Evolutionary conservation across 2,797 vertebrate species (phyloP), one percentile per base, ranked within the genome.

Genomic region (Denticeps clupeoides): DNA sequence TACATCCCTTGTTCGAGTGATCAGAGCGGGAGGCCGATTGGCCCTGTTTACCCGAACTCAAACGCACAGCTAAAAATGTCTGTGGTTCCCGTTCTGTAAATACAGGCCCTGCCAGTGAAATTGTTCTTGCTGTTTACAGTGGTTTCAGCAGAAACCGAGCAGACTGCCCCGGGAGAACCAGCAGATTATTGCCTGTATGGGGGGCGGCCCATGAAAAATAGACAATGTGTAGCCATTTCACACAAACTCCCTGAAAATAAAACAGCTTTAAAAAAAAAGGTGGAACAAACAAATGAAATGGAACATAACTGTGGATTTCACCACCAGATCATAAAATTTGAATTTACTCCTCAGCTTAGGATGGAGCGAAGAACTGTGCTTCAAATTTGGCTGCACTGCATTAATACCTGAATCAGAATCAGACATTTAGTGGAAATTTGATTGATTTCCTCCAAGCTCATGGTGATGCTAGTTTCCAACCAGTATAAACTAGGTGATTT

Each of bases 41-140:
- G 71, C 27, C 68, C 74, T 71, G 69, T 73, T 77, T 62, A 70
- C 31, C 26, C 71, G 68, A 69, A 73, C 71, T 64, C 75, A 74
- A 66, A 70, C 72, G 73, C 73, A 58, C 60, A 46, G 74, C 78
- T 82, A 84, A 81, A 84, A 75, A 65, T 41, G 75, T 76, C 74
- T 74, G 80, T 68, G 80, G 79, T 74, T 79, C 72, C 69, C 35
- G 15, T 67, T 75, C 74, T 76, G 78, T 82, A 82, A 84, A 82
- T 80, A 81, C 55, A 73, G 73, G 66, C 69, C 66, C 70, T 65
- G 67, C 75, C 71, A 77, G 75, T 73, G 74, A 81, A 79, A 81
- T 75, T 79, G 73, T 79, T 81, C 76, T 64, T 68, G 67, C 79
- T 79, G 78, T 82, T 82, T 79, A 82, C 70, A 64, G 79, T 73